Conservation (phyloP, 2,113 vertebrate species). For the Bolborhynchus lineola region DNA sequence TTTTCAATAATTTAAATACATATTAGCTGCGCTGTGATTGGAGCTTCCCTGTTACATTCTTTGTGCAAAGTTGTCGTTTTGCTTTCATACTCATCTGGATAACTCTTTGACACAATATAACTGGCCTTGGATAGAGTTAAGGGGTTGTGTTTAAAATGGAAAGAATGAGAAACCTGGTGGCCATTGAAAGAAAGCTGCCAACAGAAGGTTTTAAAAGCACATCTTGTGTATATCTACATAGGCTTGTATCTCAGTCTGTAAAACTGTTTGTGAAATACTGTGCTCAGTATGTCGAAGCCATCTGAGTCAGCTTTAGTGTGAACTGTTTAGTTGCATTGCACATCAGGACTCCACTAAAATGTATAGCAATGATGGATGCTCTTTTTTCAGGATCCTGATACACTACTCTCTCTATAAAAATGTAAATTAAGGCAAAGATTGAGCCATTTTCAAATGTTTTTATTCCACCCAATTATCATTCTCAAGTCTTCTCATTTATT, state of each 20-base stretch:
- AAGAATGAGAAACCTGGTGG: neutral
- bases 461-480: neutral
- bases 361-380: neutral
- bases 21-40: neutral
- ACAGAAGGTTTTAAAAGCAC: neutral
- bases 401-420: neutral
- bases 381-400: neutral
- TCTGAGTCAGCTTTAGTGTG: neutral
- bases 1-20: neutral
- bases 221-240: neutral
- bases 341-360: neutral
- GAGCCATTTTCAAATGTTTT: conserved; percentile 25
- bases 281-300: neutral
- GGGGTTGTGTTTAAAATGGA: neutral
- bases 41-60: neutral
- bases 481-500: neutral
- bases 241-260: neutral
- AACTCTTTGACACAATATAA: neutral
- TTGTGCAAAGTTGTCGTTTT: neutral
- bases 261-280: neutral
- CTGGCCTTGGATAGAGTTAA: neutral
- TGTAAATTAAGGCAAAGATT: neutral
- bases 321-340: neutral
- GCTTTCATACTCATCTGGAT: neutral
- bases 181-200: neutral